Evolutionary conservation across 2,797 vertebrate genomes (phyloP).

Genomic region (Helostoma temminkii): DNA sequence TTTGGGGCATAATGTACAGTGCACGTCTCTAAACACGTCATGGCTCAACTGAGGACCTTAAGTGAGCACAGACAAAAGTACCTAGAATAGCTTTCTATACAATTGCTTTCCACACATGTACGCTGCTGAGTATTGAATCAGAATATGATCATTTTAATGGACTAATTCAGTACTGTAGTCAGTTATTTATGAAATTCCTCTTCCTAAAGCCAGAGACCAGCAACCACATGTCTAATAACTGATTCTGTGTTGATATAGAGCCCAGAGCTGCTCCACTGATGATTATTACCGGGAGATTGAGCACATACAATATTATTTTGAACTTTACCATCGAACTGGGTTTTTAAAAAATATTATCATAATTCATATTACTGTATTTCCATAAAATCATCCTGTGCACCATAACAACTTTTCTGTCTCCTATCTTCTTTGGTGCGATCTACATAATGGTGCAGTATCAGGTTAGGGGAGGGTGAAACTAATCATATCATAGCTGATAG

Average conservation of each 20-base stretch:
- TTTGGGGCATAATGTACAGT: not conserved
- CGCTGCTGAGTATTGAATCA: constrained; percentile 44
- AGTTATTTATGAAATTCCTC: constrained; percentile 57
- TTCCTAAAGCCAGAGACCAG: constrained; percentile 35
- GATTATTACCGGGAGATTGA: constrained; percentile 53
- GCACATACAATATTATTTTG: constrained; percentile 62
- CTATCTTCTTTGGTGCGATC: not conserved
- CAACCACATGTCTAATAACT: constrained; percentile 38
- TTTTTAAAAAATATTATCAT: constrained; percentile 53
- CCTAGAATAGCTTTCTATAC: not conserved
- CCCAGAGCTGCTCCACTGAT: constrained; percentile 42
- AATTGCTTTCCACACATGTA: not conserved
- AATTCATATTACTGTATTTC: constrained; percentile 45
- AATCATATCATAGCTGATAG: constrained; percentile 31
- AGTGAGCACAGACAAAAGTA: constrained; percentile 12
- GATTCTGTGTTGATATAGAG: constrained; percentile 46
- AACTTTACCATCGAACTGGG: constrained; percentile 47
- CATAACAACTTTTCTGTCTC: constrained; percentile 26
- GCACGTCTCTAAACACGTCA: constrained; percentile 3
- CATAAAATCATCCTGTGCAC: constrained; percentile 36
- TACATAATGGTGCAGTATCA: constrained; percentile 28
- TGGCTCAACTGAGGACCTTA: constrained; percentile 16
- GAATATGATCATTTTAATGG: constrained; percentile 48
- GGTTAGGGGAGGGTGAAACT: constrained; percentile 17
- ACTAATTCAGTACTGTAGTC: constrained; percentile 30